phyloP scores from a whole-genome alignment of 2,888 invertebrate genomes.

The Nesidiocoris tenuis region DNA sequence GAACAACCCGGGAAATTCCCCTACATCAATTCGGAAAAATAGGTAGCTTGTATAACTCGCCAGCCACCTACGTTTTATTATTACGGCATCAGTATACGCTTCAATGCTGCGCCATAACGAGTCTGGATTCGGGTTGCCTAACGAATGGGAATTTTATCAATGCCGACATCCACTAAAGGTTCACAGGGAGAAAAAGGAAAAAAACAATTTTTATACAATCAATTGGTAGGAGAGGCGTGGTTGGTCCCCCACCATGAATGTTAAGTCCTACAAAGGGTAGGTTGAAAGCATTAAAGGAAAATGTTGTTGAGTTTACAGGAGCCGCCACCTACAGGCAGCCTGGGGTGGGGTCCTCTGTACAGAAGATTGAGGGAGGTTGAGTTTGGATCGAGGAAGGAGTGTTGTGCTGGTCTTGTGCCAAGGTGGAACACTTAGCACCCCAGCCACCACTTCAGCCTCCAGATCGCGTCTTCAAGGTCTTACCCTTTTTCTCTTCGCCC shows the following conservation, averaged over 20 bases:
- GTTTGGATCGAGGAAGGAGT: background rate
- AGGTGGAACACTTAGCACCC: conserved; percentile 31
- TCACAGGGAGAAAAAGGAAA: background rate
- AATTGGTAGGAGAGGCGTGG: background rate
- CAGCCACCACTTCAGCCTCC: background rate
- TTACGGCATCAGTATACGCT: no score
- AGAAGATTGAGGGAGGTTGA: background rate
- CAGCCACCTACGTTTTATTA: no score
- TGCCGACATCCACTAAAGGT: background rate
- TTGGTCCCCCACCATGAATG: conserved; percentile 13
- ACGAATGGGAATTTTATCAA: background rate
- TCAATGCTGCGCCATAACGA: no score
- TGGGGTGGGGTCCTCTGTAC: background rate
- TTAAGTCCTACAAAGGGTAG: conserved; percentile 19
- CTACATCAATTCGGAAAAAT: no score
- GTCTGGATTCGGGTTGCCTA: no score
- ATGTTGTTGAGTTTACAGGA: conserved; percentile 17
- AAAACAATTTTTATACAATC: conserved; percentile 12
- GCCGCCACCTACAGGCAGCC: background rate
- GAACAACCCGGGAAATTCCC: no score
- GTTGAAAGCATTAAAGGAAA: conserved; percentile 24
- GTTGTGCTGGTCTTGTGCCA: conserved; percentile 31
- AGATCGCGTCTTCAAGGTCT: background rate
- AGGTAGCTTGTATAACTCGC: no score
- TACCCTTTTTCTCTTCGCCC: background rate